Percentiles rank a stretch among this genome's conserved stretches.
phyloP scores from a whole-genome alignment of 2,113 vertebrate genomes.

The Pachyramphus minor region DNA sequence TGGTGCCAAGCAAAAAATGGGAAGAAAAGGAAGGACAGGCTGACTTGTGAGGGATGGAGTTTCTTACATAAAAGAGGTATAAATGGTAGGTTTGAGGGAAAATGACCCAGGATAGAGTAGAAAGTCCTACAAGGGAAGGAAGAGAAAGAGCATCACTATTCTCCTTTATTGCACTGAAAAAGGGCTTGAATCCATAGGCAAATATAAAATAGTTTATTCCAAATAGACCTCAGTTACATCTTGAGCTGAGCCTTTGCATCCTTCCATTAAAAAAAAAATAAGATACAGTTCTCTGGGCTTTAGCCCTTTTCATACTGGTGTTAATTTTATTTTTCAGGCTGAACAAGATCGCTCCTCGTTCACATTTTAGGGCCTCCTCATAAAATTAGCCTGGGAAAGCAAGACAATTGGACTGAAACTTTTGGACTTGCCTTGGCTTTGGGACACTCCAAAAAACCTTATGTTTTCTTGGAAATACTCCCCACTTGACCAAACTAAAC shows the following conservation, averaged over 20 bases:
- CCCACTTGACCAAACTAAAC: constrained; percentile 22
- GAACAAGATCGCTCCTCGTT: constrained; percentile 61
- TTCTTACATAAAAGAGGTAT: background rate
- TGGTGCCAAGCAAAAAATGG: accelerated
- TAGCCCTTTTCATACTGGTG: background rate
- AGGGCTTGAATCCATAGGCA: background rate
- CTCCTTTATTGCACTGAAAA: background rate
- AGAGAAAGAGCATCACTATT: background rate
- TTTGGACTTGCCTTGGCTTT: constrained; percentile 24
- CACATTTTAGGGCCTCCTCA: constrained; percentile 34
- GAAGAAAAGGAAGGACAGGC: background rate
- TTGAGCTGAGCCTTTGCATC: background rate
- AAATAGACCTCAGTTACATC: background rate
- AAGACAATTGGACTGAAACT: constrained; percentile 31
- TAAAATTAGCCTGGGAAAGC: constrained; percentile 62
- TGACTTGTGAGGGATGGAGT: background rate
- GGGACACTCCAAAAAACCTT: constrained; percentile 27
- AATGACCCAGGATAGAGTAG: background rate
- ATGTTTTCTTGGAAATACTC: constrained; percentile 9
- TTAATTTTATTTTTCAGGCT: constrained; percentile 61
- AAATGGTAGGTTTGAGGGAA: background rate
- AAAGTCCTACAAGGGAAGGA: background rate
- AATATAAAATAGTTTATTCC: background rate
- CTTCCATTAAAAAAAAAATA: background rate
- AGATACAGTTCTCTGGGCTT: background rate